Evolutionary conservation across 2,113 vertebrate species (phyloP).

Genomic region (Datnioides undecimradiatus): DNA sequence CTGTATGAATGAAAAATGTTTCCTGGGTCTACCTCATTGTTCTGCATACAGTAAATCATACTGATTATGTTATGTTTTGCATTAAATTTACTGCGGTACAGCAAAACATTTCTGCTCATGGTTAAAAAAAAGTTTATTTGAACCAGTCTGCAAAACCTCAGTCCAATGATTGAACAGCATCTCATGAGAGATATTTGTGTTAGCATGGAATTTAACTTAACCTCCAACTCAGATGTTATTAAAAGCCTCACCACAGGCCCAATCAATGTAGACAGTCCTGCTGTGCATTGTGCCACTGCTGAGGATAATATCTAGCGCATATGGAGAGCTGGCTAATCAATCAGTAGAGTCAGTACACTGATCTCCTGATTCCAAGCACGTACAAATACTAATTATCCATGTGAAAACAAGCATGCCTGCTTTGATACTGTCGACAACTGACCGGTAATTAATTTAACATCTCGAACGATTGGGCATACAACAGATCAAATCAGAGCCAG

Average conservation of each 20-base stretch:
- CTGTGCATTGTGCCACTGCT: slow-evolving; percentile 39
- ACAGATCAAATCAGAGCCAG: background rate
- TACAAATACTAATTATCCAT: slow-evolving; percentile 5
- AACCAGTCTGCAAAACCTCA: background rate
- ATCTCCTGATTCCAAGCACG: slow-evolving; percentile 22
- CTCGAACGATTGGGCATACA: background rate
- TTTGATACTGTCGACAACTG: background rate
- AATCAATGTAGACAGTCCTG: slow-evolving; percentile 52
- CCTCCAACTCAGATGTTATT: slow-evolving; percentile 17
- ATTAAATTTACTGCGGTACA: background rate
- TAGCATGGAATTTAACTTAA: slow-evolving; percentile 5
- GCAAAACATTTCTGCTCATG: background rate
- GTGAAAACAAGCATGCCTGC: background rate
- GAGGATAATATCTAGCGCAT: slow-evolving; percentile 26
- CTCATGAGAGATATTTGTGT: slow-evolving; percentile 15
- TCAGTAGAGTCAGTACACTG: background rate
- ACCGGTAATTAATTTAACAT: background rate
- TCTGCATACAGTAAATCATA: background rate
- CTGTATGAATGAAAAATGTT: slow-evolving; percentile 33
- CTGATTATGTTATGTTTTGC: background rate
- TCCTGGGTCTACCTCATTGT: background rate
- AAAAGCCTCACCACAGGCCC: slow-evolving; percentile 49
- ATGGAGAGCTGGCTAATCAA: slow-evolving; percentile 36
- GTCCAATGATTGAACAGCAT: slow-evolving; percentile 17
- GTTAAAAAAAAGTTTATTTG: background rate